Evolutionary conservation across 2,797 vertebrate species (phyloP), one percentile per base, ranked within the genome.

Genomic region (Tragelaphus eurycerus): DNA sequence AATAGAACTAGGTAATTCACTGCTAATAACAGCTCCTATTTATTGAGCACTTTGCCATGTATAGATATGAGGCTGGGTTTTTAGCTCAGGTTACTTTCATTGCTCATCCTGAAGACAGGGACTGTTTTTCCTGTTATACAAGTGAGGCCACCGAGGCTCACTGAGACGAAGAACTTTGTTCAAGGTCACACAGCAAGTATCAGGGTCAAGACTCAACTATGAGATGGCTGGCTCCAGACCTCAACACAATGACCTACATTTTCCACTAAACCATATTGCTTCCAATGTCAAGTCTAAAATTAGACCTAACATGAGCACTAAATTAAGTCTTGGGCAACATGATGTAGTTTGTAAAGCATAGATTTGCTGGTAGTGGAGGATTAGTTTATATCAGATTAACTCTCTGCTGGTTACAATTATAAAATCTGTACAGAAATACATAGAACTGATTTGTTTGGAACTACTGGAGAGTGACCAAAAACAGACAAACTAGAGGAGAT

Each of bases 371-470:
- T 7, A 27, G 46, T 34, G 25, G 55, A 27, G 34, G 54, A 10
- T 14, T 25, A 8, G 9, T 0, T 92, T 82, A 64, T 34, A 62
- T 46, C 67, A 52, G 34, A 59, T 64, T 74, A 79, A 84, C 81
- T 86, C 79, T 86, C 62, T 92, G 64, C 78, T 79, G 55, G 62
- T 83, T 62, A 79, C 50, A 52, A 71, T 91, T 3, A 89, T 54
- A 89, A 86, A 93, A 90, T 88, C 79, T 91, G 86, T 21, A 83
- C 19, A 67, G 67, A 71, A 89, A 29, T 50, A 79, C 14, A 59
- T 57, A 79, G 89, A 79, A 31, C 59, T 64, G 21, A 86, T 71
- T 62, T 92, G 43, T 81, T 78, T 71, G 55, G 50, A 89, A 97
- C 7, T 19, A n/a, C 19, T 46, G 23, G 91, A 91, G 19, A 46